These are phyloP conservation scores for Aldabrachelys gigantea DNA, from an alignment of 2,113 vertebrate species.

Conservation along the genomic window DNA sequence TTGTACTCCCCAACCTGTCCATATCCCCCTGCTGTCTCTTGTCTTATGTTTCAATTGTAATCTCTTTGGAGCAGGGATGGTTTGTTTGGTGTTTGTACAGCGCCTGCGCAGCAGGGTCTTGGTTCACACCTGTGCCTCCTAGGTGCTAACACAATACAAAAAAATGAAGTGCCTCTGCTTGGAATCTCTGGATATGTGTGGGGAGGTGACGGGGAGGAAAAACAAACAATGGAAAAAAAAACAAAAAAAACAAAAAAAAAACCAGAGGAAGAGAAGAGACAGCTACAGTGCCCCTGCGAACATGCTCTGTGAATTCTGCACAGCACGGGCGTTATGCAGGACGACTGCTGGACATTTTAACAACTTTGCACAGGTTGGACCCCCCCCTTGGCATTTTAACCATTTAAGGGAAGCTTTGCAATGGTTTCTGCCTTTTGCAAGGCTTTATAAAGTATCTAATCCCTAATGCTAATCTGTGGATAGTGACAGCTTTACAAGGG, in stretches of 20 bases:
- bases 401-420: background rate
- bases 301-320: too few species aligned
- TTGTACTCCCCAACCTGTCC: background rate
- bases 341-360: constrained; percentile 4
- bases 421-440: background rate
- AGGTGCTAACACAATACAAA: background rate
- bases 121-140: background rate
- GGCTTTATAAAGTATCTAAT: background rate
- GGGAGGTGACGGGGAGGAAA: too few species aligned
- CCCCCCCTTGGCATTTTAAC: background rate
- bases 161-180: background rate
- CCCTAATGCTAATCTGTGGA: constrained; percentile 22
- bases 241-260: too few species aligned
- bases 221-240: too few species aligned
- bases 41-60: background rate
- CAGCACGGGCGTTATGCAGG: background rate
- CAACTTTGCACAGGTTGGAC: background rate
- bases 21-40: background rate
- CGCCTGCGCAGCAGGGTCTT: background rate
- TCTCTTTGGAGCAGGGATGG: background rate
- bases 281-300: background rate
- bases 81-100: background rate
- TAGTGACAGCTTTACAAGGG: constrained; percentile 47
- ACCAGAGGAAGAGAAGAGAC: rapidly evolving
- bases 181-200: background rate